Base-by-base conservation (phyloP, 2,797 vertebrate species). In the Phaenicophaeus curvirostris region DNA sequence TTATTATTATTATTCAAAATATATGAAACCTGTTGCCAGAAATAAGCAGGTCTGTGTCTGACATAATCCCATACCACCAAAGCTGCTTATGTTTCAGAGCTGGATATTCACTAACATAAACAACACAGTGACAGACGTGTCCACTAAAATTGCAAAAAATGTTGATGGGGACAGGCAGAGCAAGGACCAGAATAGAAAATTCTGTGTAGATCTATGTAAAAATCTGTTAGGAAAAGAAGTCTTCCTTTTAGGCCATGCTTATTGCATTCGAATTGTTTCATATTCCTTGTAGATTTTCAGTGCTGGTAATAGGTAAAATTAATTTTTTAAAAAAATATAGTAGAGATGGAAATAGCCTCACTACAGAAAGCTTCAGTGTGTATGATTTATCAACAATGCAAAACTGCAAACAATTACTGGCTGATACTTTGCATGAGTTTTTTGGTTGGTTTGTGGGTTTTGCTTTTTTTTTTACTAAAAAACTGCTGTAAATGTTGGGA, bases 61-160 rank as follows among this genome's bases (percentile, higher is more conserved):
- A 68, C 68, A 84, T 77, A 95, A 93, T 79, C 85, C 46, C 37
- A 59, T 0, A 2, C 35, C 0, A 0, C 42, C 59, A 92, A 94
- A 95, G 80, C 73, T 93, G 82, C 82, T 97, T 95, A 88, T 21
- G 51, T 92, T 94, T 96, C 65, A 83, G 75, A 94, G 72, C 51
- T 58, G 83, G 87, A 65, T 89, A 80, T 74, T 89, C 80, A 41
- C 51, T 88, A 71, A 91, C 76, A 72, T 91, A 96, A 96, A 95
- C 89, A 96, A 77, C 65, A 89, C 19, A 87, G 53, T 80, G 87
- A 89, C 65, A 91, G 79, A 91, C 59, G 13, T 83, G 85, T 88
- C 77, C 73, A 87, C 85, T 91, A 78, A 95, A 92, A 96, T 95
- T 95, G 84, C 25, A 89, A 81, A 96, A 96, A 94, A 87, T 59